These are phyloP conservation scores for Plebejus melissa DNA, from an alignment of 2,888 invertebrate species.

Conservation along the genomic window DNA sequence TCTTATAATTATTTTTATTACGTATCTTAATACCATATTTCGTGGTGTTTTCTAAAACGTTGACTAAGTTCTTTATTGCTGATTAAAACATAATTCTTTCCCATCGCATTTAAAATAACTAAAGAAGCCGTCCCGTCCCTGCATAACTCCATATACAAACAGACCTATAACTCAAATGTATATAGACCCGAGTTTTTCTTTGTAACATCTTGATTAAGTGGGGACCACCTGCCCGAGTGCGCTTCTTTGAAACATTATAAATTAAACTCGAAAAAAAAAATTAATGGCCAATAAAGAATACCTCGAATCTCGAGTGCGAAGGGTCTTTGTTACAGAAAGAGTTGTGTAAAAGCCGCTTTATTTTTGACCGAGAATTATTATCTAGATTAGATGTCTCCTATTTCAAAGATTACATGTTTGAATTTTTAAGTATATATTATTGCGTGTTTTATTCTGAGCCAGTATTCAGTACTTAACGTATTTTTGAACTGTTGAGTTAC, in stretches of 20 bases:
- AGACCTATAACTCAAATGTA: conserved; percentile 71
- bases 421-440: conserved; percentile 3
- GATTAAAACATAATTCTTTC: conserved; percentile 70
- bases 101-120: conserved; percentile 69
- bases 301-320: conserved; percentile 63
- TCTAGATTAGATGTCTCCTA: conserved; percentile 20
- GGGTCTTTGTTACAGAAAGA: conserved; percentile 54
- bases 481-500: neutral
- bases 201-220: conserved; percentile 78
- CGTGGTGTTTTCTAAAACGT: conserved; percentile 6
- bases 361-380: conserved; percentile 46
- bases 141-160: conserved; percentile 62
- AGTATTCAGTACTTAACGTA: neutral
- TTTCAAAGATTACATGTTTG: conserved; percentile 17
- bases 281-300: conserved; percentile 70
- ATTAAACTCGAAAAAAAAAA: conserved; percentile 64
- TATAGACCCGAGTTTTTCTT: conserved; percentile 64
- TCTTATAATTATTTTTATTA: too few species aligned
- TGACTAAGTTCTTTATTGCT: conserved; percentile 57
- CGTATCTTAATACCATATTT: neutral
- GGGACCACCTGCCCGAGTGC: conserved; percentile 72
- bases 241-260: conserved; percentile 65
- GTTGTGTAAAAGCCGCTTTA: conserved; percentile 47
- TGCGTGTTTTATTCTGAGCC: conserved; percentile 3
- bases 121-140: conserved; percentile 57